Percentiles rank a stretch among this genome's conserved stretches.
phyloP scores from a whole-genome alignment of 2,113 vertebrate genomes.

The Tachycineta bicolor region DNA sequence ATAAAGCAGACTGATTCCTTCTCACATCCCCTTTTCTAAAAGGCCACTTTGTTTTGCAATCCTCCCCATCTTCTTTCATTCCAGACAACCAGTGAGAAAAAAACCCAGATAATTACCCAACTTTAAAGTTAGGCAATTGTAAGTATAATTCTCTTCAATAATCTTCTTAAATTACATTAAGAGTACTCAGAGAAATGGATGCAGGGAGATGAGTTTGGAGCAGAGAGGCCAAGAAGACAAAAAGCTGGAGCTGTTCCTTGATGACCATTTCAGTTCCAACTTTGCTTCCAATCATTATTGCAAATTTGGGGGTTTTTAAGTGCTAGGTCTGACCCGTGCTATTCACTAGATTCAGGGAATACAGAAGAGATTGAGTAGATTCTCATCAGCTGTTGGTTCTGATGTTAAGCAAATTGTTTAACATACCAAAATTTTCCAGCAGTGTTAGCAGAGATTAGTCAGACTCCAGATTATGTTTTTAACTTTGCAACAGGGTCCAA shows the following conservation, averaged over 20 bases:
- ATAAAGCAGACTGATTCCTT: neutral
- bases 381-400: neutral
- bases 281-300: slow-evolving; percentile 1
- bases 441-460: neutral
- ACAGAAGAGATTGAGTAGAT: neutral
- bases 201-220: neutral
- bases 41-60: neutral
- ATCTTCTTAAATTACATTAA: neutral
- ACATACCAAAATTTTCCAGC: neutral
- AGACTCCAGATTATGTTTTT: neutral
- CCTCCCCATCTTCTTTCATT: neutral
- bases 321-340: neutral
- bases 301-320: neutral
- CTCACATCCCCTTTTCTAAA: neutral
- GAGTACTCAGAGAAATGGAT: neutral
- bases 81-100: neutral
- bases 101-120: neutral
- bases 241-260: neutral
- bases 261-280: slow-evolving; percentile 23
- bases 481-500: neutral
- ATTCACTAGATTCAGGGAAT: neutral
- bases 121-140: neutral
- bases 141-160: neutral
- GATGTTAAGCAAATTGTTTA: neutral
- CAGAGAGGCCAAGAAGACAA: neutral